Evolutionary conservation across 1,140 invertebrate genomes (phyloP), one percentile per base, ranked within the genome.

Genomic region (Probaryconus sp.): DNA sequence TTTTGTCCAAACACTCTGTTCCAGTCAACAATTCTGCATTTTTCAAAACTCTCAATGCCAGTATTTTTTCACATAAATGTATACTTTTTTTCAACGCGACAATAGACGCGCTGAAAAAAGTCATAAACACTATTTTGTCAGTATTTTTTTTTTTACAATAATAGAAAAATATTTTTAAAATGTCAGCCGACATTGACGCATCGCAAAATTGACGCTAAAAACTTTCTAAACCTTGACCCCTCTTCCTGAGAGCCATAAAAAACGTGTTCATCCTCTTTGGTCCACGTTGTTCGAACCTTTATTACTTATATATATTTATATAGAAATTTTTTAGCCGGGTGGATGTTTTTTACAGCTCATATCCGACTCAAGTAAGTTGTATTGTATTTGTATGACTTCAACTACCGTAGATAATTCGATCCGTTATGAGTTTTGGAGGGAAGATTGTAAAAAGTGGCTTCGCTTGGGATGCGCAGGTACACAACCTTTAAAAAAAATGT

Each of bases 391-490:
- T 47, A 48, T 61, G 55, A 61, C 55, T 61, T 11, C 45, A 42
- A 73, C 53, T 61, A 56, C 53, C 70, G 61, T 73, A 38, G 55
- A 73, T 73, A 73, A 73, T 73, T 26, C 35, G 70, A 61, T 55
- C 40, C 61, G 70, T 65, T 72, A 48, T 55, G 47, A 64, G 45
- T 13, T 18, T 37, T 18, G 26, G 38, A 43, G 18, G 20, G 3
- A 33, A 47, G 26, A 21, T 33, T 17, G 21, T 30, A 31, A 65
- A 73, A 63, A 67, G 13, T 37, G 60, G 5, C 45, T 14, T 7
- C 13, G 33, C 24, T 20, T 13, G 26, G 6, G 0, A 20, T 5
- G 33, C 11, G 37, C 60, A 61, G 60, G 53, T 72, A 72, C 37
- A 40, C 28, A 65, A 72, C 43, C 38, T 58, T 40, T 38, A n/a